Base-by-base conservation (phyloP, 2,888 invertebrate genomes). In the Stegana nigrithorax region DNA sequence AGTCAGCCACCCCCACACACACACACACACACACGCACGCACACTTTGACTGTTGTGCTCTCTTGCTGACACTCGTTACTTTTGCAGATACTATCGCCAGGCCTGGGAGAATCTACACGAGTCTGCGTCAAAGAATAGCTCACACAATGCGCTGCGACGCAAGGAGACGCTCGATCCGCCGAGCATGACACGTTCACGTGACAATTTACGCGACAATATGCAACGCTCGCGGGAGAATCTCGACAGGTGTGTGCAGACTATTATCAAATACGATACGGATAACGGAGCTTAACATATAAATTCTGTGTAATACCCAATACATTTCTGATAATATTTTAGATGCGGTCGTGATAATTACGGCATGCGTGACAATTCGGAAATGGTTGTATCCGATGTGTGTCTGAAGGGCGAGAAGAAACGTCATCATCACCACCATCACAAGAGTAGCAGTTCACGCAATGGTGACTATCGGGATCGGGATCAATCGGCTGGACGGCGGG, bases 51-150 rank as follows among this genome's bases (percentile, higher is more conserved):
- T n/a, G n/a, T n/a, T n/a, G n/a, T n/a, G n/a, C n/a, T n/a, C n/a
- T n/a, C n/a, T n/a, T n/a, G n/a, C n/a, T n/a, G n/a, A n/a, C n/a
- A n/a, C n/a, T n/a, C n/a, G n/a, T n/a, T n/a, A n/a, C n/a, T n/a
- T n/a, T n/a, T n/a, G 4, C 32, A 86, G 86, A 70, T 95, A 94
- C 86, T 96, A 96, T 86, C 90, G 94, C 26, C 93, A 95, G 84
- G 96, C 96, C 2, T 96, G 96, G 96, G 95, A 96, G 83, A 95
- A 95, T 83, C 88, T 96, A 2, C 94, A 94, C 83, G 94, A 94
- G 83, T 91, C 93, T 4, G 90, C 93, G 3, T 89, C 89, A 21
- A 90, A 90, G 78, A 84, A 84, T 57, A 84, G 84, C 70, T 83
- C 85, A 7, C 91, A 90, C 73, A 87, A 87, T 76, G 89, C 90